Evolutionary conservation across 1,140 invertebrate species (phyloP).

Genomic region (Drosophila leontia): DNA sequence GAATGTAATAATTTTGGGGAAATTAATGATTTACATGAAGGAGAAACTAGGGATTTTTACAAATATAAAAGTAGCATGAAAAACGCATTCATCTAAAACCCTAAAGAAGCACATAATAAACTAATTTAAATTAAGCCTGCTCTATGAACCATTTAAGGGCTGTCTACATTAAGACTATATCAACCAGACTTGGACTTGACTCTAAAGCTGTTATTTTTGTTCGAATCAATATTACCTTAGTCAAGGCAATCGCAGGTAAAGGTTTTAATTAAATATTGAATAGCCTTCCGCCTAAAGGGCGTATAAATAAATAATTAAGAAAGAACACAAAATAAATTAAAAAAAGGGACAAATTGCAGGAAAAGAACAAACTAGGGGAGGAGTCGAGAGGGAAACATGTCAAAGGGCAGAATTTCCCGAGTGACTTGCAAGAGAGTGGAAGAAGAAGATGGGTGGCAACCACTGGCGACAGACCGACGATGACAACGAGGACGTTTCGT

Average conservation of each 20-base stretch:
- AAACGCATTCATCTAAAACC: too few species aligned
- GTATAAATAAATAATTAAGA: conserved; percentile 15
- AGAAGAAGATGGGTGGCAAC: not conserved
- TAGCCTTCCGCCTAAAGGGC: conserved; percentile 5
- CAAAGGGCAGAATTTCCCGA: conserved; percentile 8
- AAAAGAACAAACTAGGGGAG: not conserved
- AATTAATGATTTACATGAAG: not conserved
- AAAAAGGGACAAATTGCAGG: conserved; percentile 1
- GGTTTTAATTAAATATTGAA: conserved; percentile 18
- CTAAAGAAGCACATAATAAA: not conserved
- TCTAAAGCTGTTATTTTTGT: not conserved
- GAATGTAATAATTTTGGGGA: not conserved
- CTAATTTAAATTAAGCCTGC: not conserved
- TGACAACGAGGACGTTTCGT: conserved; percentile 37
- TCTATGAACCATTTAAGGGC: too few species aligned
- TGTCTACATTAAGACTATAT: not conserved
- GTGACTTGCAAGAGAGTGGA: conserved; percentile 4
- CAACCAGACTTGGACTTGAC: not conserved
- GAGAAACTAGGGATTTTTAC: too few species aligned
- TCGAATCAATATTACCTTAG: conserved; percentile 4
- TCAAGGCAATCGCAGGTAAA: not conserved
- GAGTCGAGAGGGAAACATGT: conserved; percentile 1
- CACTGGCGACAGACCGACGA: conserved; percentile 38
- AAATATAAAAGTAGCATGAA: too few species aligned
- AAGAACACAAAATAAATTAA: not conserved